Conservation (phyloP, 2,797 vertebrate species). For the Paedocypris micromegethes region DNA sequence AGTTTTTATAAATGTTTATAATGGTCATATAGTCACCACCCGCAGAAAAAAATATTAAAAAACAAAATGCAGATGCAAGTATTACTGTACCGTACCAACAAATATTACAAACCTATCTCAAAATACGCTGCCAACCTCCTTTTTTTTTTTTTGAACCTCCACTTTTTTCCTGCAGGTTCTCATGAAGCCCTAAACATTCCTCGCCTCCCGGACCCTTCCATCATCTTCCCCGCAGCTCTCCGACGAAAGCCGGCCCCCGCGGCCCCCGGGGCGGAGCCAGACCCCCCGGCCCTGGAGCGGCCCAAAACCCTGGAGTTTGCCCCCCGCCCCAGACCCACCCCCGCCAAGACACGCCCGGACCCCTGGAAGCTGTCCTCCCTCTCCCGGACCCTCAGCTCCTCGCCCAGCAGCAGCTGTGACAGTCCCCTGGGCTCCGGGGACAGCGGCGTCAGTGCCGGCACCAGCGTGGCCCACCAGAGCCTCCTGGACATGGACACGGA, state of each 20-base stretch:
- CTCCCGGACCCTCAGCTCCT: constrained; percentile 74
- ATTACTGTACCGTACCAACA: no score
- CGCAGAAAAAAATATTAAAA: no score
- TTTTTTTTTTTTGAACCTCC: neutral
- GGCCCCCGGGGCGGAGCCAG: constrained; percentile 14
- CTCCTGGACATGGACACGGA: constrained; percentile 89
- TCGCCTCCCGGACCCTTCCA: constrained; percentile 70
- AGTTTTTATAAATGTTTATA: no score
- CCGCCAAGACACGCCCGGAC: constrained; percentile 71
- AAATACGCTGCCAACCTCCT: no score
- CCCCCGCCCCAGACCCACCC: constrained; percentile 77
- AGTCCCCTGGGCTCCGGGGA: constrained; percentile 71
- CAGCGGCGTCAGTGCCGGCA: constrained; percentile 46
- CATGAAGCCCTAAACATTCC: constrained; percentile 70
- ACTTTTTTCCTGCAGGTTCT: constrained; percentile 57
- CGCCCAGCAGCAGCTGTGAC: constrained; percentile 77
- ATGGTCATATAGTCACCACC: no score
- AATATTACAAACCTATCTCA: no score
- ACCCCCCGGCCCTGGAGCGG: constrained; percentile 65
- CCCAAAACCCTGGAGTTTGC: constrained; percentile 85
- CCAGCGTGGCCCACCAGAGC: constrained; percentile 57
- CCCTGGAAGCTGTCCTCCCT: constrained; percentile 82
- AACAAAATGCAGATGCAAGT: no score
- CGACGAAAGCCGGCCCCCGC: constrained; percentile 66
- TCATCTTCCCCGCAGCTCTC: constrained; percentile 63